Conservation (phyloP, 2,888 invertebrate species). For the Ectemnius lituratus region DNA sequence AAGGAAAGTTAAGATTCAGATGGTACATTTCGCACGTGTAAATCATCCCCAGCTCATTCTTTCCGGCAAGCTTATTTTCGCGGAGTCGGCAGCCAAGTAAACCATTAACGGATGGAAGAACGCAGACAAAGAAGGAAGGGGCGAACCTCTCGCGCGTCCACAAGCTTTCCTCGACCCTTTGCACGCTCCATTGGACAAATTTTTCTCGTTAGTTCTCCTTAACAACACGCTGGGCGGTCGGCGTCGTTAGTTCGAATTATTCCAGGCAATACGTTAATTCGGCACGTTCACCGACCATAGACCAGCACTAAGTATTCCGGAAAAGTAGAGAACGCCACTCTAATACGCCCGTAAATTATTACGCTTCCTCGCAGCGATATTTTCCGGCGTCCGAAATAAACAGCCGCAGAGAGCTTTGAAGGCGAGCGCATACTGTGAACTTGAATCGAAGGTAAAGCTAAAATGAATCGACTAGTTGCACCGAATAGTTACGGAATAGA, state of each 20-base stretch:
- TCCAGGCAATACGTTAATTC: conserved; percentile 45
- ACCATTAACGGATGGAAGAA: conserved; percentile 24
- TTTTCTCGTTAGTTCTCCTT: conserved; percentile 47
- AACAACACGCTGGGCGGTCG: conserved; percentile 23
- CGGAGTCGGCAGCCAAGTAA: not conserved
- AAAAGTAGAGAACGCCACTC: not conserved
- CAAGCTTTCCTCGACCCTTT: conserved; percentile 13
- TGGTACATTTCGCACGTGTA: not conserved
- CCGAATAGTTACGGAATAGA: not conserved
- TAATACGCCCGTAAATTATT: too few species aligned
- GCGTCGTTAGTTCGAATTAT: conserved; percentile 37
- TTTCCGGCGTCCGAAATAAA: too few species aligned
- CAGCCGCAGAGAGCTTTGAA: too few species aligned
- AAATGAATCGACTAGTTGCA: too few species aligned
- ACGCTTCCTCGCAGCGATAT: too few species aligned
- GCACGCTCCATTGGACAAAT: conserved; percentile 40
- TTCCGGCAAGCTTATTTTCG: conserved; percentile 3
- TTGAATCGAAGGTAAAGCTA: too few species aligned
- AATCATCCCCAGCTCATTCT: too few species aligned
- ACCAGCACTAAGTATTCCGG: conserved; percentile 20
- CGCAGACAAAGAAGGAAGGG: conserved; percentile 32
- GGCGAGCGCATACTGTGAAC: too few species aligned
- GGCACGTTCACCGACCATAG: not conserved
- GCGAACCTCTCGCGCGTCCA: conserved; percentile 23
- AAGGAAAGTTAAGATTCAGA: not conserved